These are phyloP conservation scores for Coenonympha arcania DNA, from an alignment of 2,888 invertebrate species.

Conservation along the genomic window DNA sequence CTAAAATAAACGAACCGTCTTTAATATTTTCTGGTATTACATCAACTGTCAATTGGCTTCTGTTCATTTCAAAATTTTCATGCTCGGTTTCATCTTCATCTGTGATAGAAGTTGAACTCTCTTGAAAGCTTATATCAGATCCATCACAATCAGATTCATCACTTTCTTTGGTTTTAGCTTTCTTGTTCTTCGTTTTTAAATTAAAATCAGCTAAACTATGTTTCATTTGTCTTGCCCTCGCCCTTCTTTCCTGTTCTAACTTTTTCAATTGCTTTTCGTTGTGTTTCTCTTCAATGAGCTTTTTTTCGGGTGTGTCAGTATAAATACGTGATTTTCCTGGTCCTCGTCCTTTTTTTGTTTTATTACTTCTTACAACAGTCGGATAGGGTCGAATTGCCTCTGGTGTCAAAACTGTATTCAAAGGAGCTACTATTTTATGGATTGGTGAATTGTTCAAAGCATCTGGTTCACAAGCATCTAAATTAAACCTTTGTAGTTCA, in stretches of 20 bases:
- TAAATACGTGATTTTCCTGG: slow-evolving; percentile 15
- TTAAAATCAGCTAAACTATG: slow-evolving; percentile 8
- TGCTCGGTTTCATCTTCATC: too few species aligned
- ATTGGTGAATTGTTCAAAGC: slow-evolving; percentile 16
- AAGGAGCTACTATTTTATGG: slow-evolving; percentile 9
- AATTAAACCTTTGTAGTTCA: too few species aligned
- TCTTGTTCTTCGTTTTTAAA: too few species aligned
- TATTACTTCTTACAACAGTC: slow-evolving; percentile 10
- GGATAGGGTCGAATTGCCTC: slow-evolving; percentile 6
- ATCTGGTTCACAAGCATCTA: slow-evolving; percentile 9
- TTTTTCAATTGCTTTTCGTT: slow-evolving; percentile 9
- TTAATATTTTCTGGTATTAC: too few species aligned
- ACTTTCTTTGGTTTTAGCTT: too few species aligned
- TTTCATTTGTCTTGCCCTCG: slow-evolving; percentile 9
- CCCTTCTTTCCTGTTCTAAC: slow-evolving; percentile 6
- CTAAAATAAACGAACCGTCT: too few species aligned
- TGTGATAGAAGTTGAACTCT: too few species aligned
- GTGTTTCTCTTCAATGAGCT: slow-evolving; percentile 12
- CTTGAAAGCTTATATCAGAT: too few species aligned
- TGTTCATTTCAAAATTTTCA: too few species aligned
- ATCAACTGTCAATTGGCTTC: too few species aligned
- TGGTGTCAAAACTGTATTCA: slow-evolving; percentile 6
- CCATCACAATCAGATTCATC: too few species aligned
- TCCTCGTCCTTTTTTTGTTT: slow-evolving; percentile 13
- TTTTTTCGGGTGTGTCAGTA: slow-evolving; percentile 14